A percentile compares a stretch with the other conserved stretches of the same genome.
Conservation (phyloP, 2,888 invertebrate species). For the Caenorhabditis zanzibari region DNA sequence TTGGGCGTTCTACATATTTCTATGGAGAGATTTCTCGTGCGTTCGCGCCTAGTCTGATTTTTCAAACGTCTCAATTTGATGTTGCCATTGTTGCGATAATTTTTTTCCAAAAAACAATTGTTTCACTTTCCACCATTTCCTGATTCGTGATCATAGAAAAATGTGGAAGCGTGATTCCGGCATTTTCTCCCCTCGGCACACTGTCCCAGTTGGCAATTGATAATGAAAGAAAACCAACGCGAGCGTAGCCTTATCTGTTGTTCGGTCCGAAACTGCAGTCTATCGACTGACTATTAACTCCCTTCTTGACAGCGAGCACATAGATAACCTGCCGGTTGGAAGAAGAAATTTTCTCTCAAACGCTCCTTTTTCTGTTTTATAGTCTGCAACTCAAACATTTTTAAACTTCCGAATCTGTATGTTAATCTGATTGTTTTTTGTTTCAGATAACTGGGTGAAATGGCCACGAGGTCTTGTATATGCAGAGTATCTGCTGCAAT, state of each 20-base stretch:
- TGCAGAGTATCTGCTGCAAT: conserved; percentile 54
- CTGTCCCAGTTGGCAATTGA: conserved; percentile 46
- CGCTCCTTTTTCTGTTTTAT: conserved; percentile 31
- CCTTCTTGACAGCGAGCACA: conserved; percentile 32
- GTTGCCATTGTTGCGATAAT: no score
- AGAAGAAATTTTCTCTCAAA: conserved; percentile 17
- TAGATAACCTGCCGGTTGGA: conserved; percentile 53
- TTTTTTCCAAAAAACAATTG: no score
- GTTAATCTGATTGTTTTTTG: background rate
- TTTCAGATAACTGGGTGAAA: conserved; percentile 48
- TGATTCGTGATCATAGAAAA: background rate
- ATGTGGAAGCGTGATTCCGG: conserved; percentile 46
- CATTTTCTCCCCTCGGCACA: conserved; percentile 43
- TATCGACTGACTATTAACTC: conserved; percentile 61
- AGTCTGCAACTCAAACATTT: conserved; percentile 12
- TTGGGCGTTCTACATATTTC: no score
- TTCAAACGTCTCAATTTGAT: no score
- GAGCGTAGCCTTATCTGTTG: conserved; percentile 62
- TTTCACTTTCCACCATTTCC: background rate
- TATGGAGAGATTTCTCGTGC: no score
- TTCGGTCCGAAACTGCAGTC: conserved; percentile 62
- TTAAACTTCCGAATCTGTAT: background rate
- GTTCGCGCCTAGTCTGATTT: no score
- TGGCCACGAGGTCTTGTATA: conserved; percentile 57
- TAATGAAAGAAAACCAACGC: conserved; percentile 45